Percentiles rank a stretch among this genome's conserved stretches.
Conservation (phyloP, 2,797 vertebrate species). For the Euthynnus affinis region DNA sequence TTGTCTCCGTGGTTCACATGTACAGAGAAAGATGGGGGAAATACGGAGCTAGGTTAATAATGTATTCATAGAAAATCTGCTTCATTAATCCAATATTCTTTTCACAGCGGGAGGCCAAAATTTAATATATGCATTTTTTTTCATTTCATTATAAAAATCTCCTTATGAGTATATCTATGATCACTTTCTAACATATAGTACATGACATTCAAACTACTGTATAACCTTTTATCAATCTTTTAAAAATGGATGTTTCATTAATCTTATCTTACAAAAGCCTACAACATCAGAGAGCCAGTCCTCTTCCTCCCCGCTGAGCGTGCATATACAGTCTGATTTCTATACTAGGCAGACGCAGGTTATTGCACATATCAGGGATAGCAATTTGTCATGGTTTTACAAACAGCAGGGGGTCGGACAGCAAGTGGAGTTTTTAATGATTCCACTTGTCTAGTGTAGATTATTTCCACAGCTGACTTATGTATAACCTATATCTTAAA, state of each 20-base stretch:
- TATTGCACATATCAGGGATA: slow-evolving; percentile 50
- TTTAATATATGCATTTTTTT: not conserved
- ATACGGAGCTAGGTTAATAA: not conserved
- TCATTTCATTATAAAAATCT: slow-evolving; percentile 17
- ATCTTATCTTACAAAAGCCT: slow-evolving; percentile 48
- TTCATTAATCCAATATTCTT: not conserved
- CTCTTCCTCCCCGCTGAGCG: slow-evolving; percentile 46
- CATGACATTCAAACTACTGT: not conserved
- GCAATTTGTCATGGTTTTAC: slow-evolving; percentile 55
- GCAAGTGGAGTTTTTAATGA: slow-evolving; percentile 4
- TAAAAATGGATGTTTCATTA: slow-evolving; percentile 35
- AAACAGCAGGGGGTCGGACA: slow-evolving; percentile 43
- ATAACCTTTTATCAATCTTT: slow-evolving; percentile 26
- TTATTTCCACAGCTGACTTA: slow-evolving; percentile 14
- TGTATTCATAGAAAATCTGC: not conserved
- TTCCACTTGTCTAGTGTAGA: slow-evolving; percentile 3
- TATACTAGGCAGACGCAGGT: slow-evolving; percentile 20
- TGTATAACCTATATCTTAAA: slow-evolving; percentile 23
- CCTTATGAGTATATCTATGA: not conserved
- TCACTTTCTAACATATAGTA: slow-evolving; percentile 1
- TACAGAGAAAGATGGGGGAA: not conserved
- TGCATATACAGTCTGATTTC: slow-evolving; percentile 24
- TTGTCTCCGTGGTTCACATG: not conserved
- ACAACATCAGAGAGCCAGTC: slow-evolving; percentile 30
- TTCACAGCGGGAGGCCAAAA: slow-evolving; percentile 16